Evolutionary conservation across 2,888 invertebrate species (phyloP), one percentile per base, ranked within the genome.

Genomic region (Drosophila neoperkinsi): DNA sequence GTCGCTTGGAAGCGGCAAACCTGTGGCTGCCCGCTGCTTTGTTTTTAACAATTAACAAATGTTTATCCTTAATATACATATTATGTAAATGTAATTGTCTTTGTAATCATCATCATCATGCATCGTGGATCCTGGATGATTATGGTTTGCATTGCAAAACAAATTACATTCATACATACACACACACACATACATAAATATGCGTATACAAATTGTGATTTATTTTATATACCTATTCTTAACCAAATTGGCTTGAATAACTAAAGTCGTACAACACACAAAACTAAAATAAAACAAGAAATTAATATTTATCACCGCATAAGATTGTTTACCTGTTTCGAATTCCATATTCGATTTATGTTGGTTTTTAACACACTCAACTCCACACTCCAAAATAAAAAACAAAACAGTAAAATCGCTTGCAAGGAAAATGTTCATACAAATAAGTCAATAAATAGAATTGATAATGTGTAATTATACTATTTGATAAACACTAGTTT

Each of bases 121-220:
- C 55, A 63, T 59, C 38, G 75, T 57, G 41, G 59, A 76, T 79
- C 64, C 62, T 66, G 38, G 38, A 69, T 68, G 61, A 71, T 79
- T 81, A 72, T 67, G 60, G 43, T 68, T 71, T 71, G 43, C 71
- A 58, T 13, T 41, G 33, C 69, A 71, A 46, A 34, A 38, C 58
- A 66, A 60, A 74, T 57, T 70, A 62, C 51, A 68, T 58, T 60
- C 55, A 74, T 52, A 64, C 58, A 73, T 60, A 74, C 55, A 59
- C 51, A 56, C 51, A 56, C 77, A 58, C 51, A 72, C 65, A 60
- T 65, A 82, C 70, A 88, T 77, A 66, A 75, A 76, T 77, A 81
- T 74, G 84, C 84, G 81, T 88, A 89, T 85, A 81, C 68, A 81
- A 85, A 88, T 84, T 88, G 88, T 88, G 88, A 88, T 88, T 90